Evolutionary conservation across 2,797 vertebrate species (phyloP).

Genomic region (Gymnodraco acuticeps): DNA sequence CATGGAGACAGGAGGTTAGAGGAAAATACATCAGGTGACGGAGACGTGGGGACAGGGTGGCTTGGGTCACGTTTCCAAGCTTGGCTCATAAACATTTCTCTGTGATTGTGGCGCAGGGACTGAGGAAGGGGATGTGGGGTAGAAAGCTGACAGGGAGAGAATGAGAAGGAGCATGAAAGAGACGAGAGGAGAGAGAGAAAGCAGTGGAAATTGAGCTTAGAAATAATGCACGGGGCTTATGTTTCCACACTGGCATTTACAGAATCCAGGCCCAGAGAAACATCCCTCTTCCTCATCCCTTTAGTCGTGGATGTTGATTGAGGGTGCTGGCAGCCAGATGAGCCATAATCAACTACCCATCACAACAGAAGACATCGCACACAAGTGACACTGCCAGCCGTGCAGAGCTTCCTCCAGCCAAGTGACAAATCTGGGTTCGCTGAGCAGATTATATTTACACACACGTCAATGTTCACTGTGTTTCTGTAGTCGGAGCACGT

Average conservation of each 20-base stretch:
- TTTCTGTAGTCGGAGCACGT: constrained; percentile 64
- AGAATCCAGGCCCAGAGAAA: constrained; percentile 70
- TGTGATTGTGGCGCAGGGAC: constrained; percentile 59
- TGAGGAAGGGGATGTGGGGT: constrained; percentile 42
- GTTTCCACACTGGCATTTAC: constrained; percentile 65
- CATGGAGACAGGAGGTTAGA: constrained; percentile 72
- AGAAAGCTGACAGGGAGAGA: constrained; percentile 61
- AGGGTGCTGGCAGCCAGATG: constrained; percentile 76
- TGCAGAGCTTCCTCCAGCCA: constrained; percentile 69
- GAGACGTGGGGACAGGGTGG: constrained; percentile 69
- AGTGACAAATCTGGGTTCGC: constrained; percentile 77
- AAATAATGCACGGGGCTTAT: constrained; percentile 71
- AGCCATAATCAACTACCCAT: constrained; percentile 82
- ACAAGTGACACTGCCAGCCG: constrained; percentile 67
- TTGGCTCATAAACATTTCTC: constrained; percentile 75
- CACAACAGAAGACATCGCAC: constrained; percentile 75
- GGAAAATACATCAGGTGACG: constrained; percentile 72
- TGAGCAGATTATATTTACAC: constrained; percentile 76
- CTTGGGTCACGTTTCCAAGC: constrained; percentile 69
- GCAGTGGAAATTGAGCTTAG: constrained; percentile 58
- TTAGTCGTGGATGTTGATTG: constrained; percentile 77
- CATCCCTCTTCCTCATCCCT: constrained; percentile 63
- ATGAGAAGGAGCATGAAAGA: constrained; percentile 54
- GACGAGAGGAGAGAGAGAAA: constrained; percentile 36
- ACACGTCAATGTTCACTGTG: constrained; percentile 58